Evolutionary conservation across 1,140 invertebrate genomes (phyloP).

Genomic region (Aphelenchoides besseyi): DNA sequence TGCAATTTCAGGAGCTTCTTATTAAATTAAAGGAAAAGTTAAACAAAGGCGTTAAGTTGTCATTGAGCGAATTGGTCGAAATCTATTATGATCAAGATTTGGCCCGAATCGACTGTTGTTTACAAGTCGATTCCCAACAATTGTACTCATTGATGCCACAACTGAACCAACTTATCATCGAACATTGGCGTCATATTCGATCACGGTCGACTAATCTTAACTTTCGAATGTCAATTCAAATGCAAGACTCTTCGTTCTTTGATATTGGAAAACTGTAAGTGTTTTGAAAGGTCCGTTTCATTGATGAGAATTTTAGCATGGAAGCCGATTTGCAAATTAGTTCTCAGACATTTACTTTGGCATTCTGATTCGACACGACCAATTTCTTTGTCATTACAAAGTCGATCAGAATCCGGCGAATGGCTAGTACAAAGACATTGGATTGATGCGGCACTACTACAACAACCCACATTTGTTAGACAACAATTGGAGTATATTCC

Average conservation of each 20-base stretch:
- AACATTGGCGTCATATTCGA: background rate
- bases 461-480: background rate
- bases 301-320: background rate
- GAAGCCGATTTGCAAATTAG: conserved; percentile 3
- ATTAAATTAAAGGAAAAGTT: background rate
- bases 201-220: background rate
- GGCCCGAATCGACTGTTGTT: background rate
- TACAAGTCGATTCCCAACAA: background rate
- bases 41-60: background rate
- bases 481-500: background rate
- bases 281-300: background rate
- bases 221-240: background rate
- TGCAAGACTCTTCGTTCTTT: background rate
- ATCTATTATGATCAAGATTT: background rate
- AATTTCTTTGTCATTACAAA: background rate
- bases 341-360: conserved; percentile 1
- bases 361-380: conserved; percentile 7
- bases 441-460: conserved; percentile 7
- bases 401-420: background rate
- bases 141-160: background rate
- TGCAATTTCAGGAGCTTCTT: background rate
- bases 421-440: background rate
- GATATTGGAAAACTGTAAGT: conserved; percentile 10
- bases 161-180: background rate
- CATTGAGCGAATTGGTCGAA: background rate